Evolutionary conservation across 1,140 invertebrate species (phyloP).

Genomic region (Bombus waltoni): DNA sequence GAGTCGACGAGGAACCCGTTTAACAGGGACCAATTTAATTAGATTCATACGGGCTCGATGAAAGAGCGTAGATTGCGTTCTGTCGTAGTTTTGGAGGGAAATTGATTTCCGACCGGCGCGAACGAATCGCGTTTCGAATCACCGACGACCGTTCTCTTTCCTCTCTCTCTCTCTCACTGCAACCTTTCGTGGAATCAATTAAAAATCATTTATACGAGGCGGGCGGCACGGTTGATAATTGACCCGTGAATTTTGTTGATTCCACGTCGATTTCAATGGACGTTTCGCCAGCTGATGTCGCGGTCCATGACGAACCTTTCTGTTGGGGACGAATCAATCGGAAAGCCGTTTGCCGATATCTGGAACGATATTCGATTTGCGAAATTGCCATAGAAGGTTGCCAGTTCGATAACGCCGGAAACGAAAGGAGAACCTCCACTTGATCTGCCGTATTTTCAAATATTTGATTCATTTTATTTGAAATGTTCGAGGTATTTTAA

Average conservation of each 20-base stretch:
- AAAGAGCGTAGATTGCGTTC: conserved; percentile 4
- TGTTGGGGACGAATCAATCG: neutral
- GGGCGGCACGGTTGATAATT: neutral
- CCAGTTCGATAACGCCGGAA: neutral
- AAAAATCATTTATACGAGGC: neutral
- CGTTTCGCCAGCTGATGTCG: neutral
- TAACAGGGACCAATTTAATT: neutral
- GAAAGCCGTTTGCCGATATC: neutral
- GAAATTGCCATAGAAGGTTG: neutral
- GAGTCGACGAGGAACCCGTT: neutral
- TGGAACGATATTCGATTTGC: neutral
- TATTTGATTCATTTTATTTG: neutral
- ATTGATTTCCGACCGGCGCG: neutral
- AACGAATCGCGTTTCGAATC: neutral
- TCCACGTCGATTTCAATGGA: neutral
- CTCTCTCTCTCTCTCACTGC: neutral
- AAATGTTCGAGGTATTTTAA: neutral
- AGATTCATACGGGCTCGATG: conserved; percentile 7
- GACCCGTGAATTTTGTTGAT: too few relatives aligned
- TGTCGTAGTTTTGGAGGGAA: conserved; percentile 4
- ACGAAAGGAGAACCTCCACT: neutral
- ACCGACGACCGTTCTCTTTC: neutral
- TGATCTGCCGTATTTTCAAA: too few relatives aligned
- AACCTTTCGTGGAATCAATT: neutral
- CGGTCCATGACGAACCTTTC: neutral